Conservation (phyloP, 92 coral and sea anemone genomes). For the Parazoanthus swiftii region DNA sequence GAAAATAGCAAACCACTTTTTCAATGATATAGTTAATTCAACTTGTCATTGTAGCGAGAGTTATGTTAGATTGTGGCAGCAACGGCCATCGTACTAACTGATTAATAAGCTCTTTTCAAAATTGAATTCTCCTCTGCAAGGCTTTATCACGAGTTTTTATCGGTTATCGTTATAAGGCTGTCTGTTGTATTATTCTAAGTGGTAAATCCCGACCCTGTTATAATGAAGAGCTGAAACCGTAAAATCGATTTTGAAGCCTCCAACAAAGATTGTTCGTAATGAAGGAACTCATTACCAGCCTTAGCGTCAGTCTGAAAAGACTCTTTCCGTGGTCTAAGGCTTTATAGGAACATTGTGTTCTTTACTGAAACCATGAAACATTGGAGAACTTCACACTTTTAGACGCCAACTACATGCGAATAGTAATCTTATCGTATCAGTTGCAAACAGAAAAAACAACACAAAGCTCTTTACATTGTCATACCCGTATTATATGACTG, state of each 20-base stretch:
- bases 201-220: background rate
- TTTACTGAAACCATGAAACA: background rate
- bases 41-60: background rate
- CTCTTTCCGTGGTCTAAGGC: too few species aligned
- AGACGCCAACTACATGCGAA: too few species aligned
- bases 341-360: background rate
- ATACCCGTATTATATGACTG: constrained; percentile 4
- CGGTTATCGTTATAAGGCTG: too few species aligned
- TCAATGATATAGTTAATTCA: background rate
- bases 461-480: constrained; percentile 15
- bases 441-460: background rate
- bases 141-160: too few species aligned
- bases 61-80: background rate
- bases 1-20: background rate
- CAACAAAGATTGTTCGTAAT: background rate
- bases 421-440: background rate
- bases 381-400: too few species aligned
- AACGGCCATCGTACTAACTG: background rate
- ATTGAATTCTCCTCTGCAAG: background rate
- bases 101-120: background rate
- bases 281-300: background rate
- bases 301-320: background rate
- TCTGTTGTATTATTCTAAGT: background rate
- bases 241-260: background rate
- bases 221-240: background rate